Evolutionary conservation across 2,888 invertebrate genomes (phyloP), one percentile per base, ranked within the genome.

Genomic region (Dastarcus helophoroides): DNA sequence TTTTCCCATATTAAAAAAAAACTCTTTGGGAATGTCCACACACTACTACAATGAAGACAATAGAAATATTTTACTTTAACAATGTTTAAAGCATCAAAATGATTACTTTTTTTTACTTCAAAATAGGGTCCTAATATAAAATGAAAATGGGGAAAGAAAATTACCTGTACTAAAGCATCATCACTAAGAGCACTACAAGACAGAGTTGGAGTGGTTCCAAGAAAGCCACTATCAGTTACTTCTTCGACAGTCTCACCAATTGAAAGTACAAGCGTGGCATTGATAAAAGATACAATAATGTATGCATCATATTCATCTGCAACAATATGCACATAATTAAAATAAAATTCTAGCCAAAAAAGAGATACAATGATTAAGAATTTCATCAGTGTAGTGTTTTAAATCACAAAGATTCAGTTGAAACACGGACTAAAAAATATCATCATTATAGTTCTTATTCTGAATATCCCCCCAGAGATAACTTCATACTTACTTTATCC

Each of bases 201-300:
- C n/a, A 99, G 68, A 0, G 98, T 99, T 0, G 97, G 95, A 1
- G 97, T 97, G 0, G 97, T 98, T 36, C 97, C 97, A 51, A 98
- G 69, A 62, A 99, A 98, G 24, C 98, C 98, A 39, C 97, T 97
- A 63, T 99, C 98, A 0, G 97, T 94, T 13, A 98, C 98, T 79
- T 99, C 98, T 64, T 99, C 98, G n/a, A 99, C 98, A 8, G 97
- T 98, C 64, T 98, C 98, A 46, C 98, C 98, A 58, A 99, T 98
- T 49, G 94, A 94, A 52, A 99, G 73, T 42, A 98, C 98, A 54
- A 99, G 76, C 9, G 98, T 99, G 47, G 98, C 98, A 60, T 85
- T 86, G 41, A 94, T 88, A 80, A 98, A 98, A 29, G 98, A 98
- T 51, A 98, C 98, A 62, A 98, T 93, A 73, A 98, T 99, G 72